A percentile compares a stretch with the other conserved stretches of the same genome.
Conservation (phyloP, 2,888 invertebrate genomes). For the Silvanus unidentatus region DNA sequence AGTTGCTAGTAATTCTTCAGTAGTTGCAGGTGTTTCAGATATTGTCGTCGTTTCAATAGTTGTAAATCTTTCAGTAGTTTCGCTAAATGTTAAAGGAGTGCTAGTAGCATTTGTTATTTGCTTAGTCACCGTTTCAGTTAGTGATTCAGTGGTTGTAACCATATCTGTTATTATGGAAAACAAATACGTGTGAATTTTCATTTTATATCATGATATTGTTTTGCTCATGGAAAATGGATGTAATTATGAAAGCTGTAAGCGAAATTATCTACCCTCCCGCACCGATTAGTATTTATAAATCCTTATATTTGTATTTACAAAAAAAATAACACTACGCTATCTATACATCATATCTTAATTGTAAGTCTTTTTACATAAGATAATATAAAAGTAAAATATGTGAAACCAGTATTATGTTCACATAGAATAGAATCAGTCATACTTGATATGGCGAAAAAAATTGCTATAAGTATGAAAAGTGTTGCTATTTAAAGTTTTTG, state of each 20-base stretch:
- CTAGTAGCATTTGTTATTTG: constrained; percentile 36
- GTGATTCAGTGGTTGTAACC: constrained; percentile 44
- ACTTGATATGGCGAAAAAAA: constrained; percentile 26
- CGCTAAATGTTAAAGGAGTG: constrained; percentile 33
- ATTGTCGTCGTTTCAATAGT: neutral
- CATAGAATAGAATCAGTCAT: constrained; percentile 29
- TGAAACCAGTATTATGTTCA: constrained; percentile 28
- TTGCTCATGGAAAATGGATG: neutral
- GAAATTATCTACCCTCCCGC: constrained; percentile 9
- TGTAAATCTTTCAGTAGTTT: constrained; percentile 19
- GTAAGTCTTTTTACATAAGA: no score
- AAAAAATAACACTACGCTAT: constrained; percentile 13
- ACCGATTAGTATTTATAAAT: constrained; percentile 8
- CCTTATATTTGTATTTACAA: neutral
- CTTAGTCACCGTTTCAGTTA: constrained; percentile 39
- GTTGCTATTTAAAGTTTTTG: constrained; percentile 42
- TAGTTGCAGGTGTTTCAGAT: neutral
- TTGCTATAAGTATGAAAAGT: constrained; percentile 23
- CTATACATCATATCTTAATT: constrained; percentile 4
- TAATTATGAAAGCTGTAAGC: constrained; percentile 26
- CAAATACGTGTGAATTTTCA: constrained; percentile 26
- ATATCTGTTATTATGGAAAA: constrained; percentile 42
- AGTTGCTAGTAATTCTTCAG: no score
- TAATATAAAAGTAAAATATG: constrained; percentile 10
- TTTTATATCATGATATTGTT: constrained; percentile 23